Base-by-base conservation (phyloP, 37 sponge, comb jelly and placozoan species). In the Lycopodina hypogea region DNA sequence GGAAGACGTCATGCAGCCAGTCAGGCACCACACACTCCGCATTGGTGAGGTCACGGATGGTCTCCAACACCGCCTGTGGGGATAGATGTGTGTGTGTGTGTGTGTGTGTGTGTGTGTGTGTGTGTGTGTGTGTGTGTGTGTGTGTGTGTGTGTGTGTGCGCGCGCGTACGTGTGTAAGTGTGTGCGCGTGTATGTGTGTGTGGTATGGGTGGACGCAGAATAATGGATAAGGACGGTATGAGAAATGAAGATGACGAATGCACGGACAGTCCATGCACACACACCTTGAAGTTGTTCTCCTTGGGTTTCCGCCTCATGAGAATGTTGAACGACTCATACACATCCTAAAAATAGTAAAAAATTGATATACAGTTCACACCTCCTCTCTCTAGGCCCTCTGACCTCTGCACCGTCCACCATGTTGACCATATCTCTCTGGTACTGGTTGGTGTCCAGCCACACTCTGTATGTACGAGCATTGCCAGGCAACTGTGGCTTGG, bases 211-310 rank as follows among this genome's bases (percentile, higher is more conserved):
- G 48, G 9, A 4, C 48, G 48, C 48, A 9, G 9, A 45, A 45
- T 12, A 9, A 45, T 45, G 9, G 9, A 45, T 45, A 45, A 45
- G 8, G 9, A 45, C 8, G 48, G 48, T 12, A 45, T 45, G 48
- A 45, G 48, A 45, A 9, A 45, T 45, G 48, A 9, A 45, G 48
- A 45, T 12, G 48, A 45, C 48, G 48, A 9, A 45, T 45, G 48
- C 4, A 45, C 9, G 48, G 48, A 4, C 4, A 45, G 48, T 9
- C 4, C 48, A 45, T 9, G 9, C 9, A 9, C 48, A 45, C 48
- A 45, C 26, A 93, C 95, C 72, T 98, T 98, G 72, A 98, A 98
- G 74, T 98, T 98, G 90, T 98, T 98, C 68, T 98, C 99, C 74
- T 98, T 98, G 18, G 99, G 99, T 77, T 91, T 98, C 15, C 99